These are phyloP conservation scores for Struthidea cinerea DNA, from an alignment of 2,113 vertebrate genomes.

Conservation along the genomic window DNA sequence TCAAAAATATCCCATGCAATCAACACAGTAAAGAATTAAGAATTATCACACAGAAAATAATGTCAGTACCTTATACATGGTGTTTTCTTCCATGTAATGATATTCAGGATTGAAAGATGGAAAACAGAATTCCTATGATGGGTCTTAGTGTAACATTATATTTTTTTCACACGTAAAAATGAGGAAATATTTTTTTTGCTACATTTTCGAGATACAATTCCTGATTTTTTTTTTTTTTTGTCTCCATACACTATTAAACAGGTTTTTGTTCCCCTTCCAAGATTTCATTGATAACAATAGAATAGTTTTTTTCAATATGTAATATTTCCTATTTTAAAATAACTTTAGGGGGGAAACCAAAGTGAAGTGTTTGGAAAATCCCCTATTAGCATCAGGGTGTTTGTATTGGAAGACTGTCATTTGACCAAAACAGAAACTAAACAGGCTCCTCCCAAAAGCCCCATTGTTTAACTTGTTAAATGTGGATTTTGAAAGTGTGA, in stretches of 20 bases:
- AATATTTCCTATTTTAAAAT: neutral
- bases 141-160: neutral
- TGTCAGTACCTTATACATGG: neutral
- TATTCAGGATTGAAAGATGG: neutral
- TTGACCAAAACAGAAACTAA: neutral
- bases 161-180: neutral
- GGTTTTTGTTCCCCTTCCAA: neutral
- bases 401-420: neutral
- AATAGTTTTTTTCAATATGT: neutral
- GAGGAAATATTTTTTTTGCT: neutral
- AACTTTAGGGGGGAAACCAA: neutral
- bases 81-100: neutral
- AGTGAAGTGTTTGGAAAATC: neutral
- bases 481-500: neutral
- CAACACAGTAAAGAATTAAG: neutral
- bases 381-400: accelerated
- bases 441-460: accelerated
- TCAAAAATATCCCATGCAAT: neutral
- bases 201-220: neutral
- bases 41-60: neutral
- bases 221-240: neutral
- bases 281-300: neutral
- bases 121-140: neutral
- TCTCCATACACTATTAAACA: neutral
- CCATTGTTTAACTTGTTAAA: neutral